These are phyloP conservation scores for Lasius fuliginosus DNA, from an alignment of 2,888 invertebrate species.

Conservation along the genomic window DNA sequence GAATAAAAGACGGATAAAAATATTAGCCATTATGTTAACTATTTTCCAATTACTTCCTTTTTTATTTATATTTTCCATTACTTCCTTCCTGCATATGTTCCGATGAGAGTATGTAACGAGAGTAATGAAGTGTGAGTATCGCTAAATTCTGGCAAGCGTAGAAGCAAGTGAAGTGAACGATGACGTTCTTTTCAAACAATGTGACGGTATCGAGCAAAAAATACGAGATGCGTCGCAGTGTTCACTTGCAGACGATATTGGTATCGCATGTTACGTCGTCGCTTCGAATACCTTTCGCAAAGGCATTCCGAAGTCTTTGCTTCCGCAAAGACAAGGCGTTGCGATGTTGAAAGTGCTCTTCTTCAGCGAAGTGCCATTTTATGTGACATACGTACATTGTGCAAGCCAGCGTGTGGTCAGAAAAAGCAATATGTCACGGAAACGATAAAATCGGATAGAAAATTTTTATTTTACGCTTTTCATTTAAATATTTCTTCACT, in stretches of 20 bases:
- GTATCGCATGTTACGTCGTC: constrained; percentile 1
- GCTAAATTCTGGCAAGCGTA: not conserved
- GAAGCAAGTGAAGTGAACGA: not conserved
- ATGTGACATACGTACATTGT: not conserved
- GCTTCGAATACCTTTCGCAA: constrained; percentile 20
- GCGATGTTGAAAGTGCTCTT: constrained; percentile 14
- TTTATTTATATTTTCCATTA: not conserved
- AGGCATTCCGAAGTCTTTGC: not conserved
- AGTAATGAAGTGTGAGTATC: not conserved
- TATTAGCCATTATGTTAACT: not conserved
- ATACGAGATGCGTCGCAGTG: constrained; percentile 9
- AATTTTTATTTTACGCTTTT: constrained; percentile 2
- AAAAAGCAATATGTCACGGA: not conserved
- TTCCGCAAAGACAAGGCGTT: constrained; percentile 6
- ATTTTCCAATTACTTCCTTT: not conserved
- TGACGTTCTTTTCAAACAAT: constrained; percentile 11
- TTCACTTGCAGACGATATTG: not conserved
- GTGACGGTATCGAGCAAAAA: not conserved
- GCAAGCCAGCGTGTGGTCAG: not conserved
- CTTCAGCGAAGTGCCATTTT: not conserved
- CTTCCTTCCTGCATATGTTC: not conserved
- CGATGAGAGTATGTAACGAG: not conserved
- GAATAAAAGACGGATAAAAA: not conserved
- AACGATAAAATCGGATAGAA: not conserved
- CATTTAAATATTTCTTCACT: not conserved